Percentiles rank a stretch among this genome's conserved stretches.
phyloP scores from a whole-genome alignment of 2,113 vertebrate genomes.

The Pimephales promelas region DNA sequence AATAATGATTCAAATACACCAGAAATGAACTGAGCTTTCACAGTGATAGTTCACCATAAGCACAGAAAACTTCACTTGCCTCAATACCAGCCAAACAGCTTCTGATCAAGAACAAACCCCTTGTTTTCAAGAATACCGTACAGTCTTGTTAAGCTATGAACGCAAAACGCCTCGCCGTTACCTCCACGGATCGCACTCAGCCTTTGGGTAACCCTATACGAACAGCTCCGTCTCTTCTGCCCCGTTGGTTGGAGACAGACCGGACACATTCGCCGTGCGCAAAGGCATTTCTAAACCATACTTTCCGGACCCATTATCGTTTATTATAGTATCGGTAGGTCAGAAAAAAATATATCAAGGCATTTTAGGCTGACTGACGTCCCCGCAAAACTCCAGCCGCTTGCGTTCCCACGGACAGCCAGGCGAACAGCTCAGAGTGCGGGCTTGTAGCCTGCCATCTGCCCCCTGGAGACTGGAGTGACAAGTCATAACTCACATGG shows the following conservation, averaged over 20 bases:
- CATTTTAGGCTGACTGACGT: background rate
- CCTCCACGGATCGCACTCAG: background rate
- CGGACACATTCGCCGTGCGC: background rate
- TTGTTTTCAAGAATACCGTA: background rate
- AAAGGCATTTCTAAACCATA: background rate
- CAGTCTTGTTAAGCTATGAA: background rate
- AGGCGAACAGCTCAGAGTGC: background rate
- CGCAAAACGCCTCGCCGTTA: background rate
- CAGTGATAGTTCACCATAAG: background rate
- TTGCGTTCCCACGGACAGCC: background rate
- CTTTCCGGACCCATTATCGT: conserved; percentile 1
- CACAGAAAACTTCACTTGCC: background rate
- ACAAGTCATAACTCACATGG: conserved; percentile 18
- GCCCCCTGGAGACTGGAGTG: conserved; percentile 4
- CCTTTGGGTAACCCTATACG: background rate
- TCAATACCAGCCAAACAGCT: background rate
- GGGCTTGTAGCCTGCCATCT: background rate
- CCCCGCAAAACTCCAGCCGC: background rate
- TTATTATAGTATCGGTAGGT: background rate
- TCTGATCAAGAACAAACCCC: background rate
- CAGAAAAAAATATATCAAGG: background rate
- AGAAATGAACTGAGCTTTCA: background rate
- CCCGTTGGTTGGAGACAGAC: background rate
- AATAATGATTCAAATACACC: background rate
- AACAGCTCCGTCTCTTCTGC: background rate